Evolutionary conservation across 2,113 vertebrate genomes (phyloP), one percentile per base, ranked within the genome.

Genomic region (Orcinus orca): DNA sequence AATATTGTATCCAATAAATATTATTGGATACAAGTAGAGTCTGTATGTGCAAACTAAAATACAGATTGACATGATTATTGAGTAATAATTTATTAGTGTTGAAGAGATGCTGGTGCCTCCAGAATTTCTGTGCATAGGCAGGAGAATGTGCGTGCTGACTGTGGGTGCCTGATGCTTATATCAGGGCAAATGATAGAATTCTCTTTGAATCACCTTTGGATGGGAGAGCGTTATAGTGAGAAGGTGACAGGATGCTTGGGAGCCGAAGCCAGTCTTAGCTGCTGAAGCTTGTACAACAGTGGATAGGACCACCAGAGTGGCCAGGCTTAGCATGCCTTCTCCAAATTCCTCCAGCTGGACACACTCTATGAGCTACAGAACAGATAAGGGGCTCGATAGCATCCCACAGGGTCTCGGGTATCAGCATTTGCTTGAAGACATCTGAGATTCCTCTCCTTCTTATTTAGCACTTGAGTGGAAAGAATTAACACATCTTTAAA

Each of bases 401-500:
- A 86, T 60, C n/a, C 6, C 1, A 11, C 4, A 68, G 50, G 2
- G 55, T 58, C 55, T 58, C 7, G 7, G 8, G 29, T 60, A 50
- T 82, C 44, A 86, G 12, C 26, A 88, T 55, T 65, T 94, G 47
- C 36, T 81, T 63, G 65, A 81, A 91, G 55, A 73, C n/a, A 41
- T 83, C 15, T 71, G 55, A 88, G 68, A 74, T 29, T 53, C 2
- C 18, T 26, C 36, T n/a, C 10, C 53, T 47, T 8, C 33, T 80
- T 90, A 84, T 36, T 81, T 94, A 97, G 20, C 12, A 73, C 74
- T 60, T 17, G 14, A 65, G 17, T 81, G 38, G 36, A 80, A 77
- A 94, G 38, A 80, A 93, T 74, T 13, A 71, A 90, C 23, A 76
- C 6, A 38, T 58, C 44, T 83, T 96, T 92, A 25, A 95, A 81